phyloP scores from a whole-genome alignment of 2,797 vertebrate species.

The Pitangus sulphuratus region DNA sequence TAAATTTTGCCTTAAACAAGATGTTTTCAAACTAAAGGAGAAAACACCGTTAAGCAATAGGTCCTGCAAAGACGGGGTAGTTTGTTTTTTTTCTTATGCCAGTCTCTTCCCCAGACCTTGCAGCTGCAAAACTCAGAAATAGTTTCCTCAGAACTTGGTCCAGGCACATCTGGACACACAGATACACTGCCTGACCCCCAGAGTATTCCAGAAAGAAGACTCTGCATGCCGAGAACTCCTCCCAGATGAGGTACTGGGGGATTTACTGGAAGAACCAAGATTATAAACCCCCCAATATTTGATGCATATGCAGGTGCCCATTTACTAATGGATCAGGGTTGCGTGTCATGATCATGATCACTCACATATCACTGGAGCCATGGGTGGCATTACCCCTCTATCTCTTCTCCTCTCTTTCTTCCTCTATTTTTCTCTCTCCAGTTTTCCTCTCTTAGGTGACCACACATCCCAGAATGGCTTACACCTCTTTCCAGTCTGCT shows the following conservation, averaged over 20 bases:
- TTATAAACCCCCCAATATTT: not conserved
- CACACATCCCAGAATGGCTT: not conserved
- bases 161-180: not conserved
- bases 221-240: not conserved
- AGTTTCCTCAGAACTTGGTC: not conserved
- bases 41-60: not conserved
- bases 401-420: not conserved
- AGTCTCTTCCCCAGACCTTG: not conserved
- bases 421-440: not conserved
- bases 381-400: no score
- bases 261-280: not conserved
- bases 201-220: not conserved
- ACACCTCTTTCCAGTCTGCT: not conserved
- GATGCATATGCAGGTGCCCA: not conserved
- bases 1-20: not conserved
- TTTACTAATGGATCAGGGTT: not conserved
- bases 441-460: not conserved
- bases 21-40: not conserved
- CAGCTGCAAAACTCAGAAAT: not conserved
- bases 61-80: not conserved
- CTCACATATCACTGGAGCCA: not conserved
- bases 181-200: not conserved
- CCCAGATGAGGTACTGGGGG: not conserved
- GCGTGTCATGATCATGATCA: rapidly evolving
- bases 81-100: not conserved